Conservation (phyloP, 2,113 vertebrate species). For the Polypterus senegalus region DNA sequence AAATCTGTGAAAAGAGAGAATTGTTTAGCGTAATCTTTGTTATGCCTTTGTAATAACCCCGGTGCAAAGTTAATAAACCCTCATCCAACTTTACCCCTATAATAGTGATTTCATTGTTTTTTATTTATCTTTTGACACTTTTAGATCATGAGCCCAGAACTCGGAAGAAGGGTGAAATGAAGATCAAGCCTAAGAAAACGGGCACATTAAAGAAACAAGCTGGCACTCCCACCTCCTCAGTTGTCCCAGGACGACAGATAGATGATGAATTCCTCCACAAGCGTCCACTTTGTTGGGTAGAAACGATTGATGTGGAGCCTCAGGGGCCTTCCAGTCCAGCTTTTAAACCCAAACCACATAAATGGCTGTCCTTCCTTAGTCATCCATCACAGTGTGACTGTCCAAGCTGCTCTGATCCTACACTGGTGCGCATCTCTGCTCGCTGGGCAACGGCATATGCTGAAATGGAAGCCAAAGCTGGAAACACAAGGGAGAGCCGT, state of each 20-base stretch:
- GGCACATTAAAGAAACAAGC: conserved; percentile 21
- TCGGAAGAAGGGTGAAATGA: conserved; percentile 23
- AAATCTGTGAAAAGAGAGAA: no score
- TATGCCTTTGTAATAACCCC: no score
- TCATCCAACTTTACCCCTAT: no score
- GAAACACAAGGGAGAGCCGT: conserved; percentile 13
- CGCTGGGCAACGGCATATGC: conserved; percentile 59
- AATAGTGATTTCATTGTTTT: no score
- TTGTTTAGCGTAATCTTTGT: no score
- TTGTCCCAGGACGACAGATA: conserved; percentile 21
- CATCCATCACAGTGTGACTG: conserved; percentile 53
- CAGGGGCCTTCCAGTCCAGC: conserved; percentile 43
- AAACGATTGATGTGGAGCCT: conserved; percentile 19
- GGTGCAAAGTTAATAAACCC: no score
- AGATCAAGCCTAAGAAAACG: conserved; percentile 60
- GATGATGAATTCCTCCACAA: conserved; percentile 47
- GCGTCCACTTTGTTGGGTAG: conserved; percentile 33
- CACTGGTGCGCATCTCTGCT: conserved; percentile 49
- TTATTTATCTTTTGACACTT: background rate
- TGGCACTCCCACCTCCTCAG: conserved; percentile 15
- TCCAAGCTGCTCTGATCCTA: conserved; percentile 55
- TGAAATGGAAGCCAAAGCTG: conserved; percentile 23
- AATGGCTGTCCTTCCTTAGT: conserved; percentile 43
- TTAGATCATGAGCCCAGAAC: conserved; percentile 27
- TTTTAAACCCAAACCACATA: conserved; percentile 36